phyloP scores from a whole-genome alignment of 2,113 vertebrate genomes.

The Lonchura striata region DNA sequence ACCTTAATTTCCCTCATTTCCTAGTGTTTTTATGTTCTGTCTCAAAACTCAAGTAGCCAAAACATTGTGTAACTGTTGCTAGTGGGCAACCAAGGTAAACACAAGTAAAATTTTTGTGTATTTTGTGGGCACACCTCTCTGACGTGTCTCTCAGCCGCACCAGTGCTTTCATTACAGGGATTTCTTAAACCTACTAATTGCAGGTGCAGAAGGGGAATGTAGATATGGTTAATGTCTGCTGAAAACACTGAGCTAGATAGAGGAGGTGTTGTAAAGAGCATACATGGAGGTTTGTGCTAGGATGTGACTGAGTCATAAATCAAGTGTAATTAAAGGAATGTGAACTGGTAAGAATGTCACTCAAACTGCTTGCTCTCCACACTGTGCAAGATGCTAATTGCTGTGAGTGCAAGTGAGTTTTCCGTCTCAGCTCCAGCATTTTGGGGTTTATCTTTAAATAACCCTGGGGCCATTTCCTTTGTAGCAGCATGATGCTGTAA shows the following conservation, averaged over 20 bases:
- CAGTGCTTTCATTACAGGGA: not conserved
- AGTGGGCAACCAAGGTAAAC: not conserved
- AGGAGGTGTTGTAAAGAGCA: not conserved
- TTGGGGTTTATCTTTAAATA: not conserved
- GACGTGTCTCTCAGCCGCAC: not conserved
- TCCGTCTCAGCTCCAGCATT: not conserved
- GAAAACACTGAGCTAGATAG: not conserved
- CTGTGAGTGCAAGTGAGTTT: not conserved
- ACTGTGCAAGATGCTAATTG: not conserved
- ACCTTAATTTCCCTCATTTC: not conserved
- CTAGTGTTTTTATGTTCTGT: not conserved
- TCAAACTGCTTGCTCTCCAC: not conserved
- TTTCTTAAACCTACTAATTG: constrained; percentile 3
- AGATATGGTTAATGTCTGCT: not conserved
- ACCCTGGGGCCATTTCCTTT: not conserved
- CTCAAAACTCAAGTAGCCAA: not conserved
- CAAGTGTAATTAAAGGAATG: not conserved
- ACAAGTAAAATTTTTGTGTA: not conserved
- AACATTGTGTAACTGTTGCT: not conserved
- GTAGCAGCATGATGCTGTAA: not conserved
- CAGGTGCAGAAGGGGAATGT: not conserved
- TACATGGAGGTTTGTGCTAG: not conserved
- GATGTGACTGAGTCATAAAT: not conserved
- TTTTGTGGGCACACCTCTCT: not conserved
- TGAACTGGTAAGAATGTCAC: not conserved